Percentiles rank a stretch among this genome's conserved stretches.
Evolutionary conservation across 2,888 invertebrate genomes (phyloP).

Genomic region (Tachystola acroxantha): DNA sequence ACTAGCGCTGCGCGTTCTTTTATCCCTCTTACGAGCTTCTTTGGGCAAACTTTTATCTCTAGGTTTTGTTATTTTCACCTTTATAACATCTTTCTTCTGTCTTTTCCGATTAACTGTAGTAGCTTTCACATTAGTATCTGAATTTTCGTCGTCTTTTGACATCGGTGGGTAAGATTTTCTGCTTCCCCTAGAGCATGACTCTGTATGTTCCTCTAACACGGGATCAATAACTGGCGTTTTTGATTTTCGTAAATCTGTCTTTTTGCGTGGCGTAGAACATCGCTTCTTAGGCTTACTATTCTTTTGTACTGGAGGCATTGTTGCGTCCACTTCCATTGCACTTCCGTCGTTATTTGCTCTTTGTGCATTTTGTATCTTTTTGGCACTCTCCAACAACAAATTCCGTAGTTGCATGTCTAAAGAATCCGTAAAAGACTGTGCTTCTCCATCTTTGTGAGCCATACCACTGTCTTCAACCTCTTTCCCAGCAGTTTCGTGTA

Average conservation of each 20-base stretch:
- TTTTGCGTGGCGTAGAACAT: conserved; percentile 50
- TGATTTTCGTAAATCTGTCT: conserved; percentile 23
- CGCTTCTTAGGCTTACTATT: conserved; percentile 32
- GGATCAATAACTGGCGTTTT: conserved; percentile 29
- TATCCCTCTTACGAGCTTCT: conserved; percentile 7
- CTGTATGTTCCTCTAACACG: conserved; percentile 47
- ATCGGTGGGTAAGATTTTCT: conserved; percentile 52
- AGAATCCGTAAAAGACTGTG: conserved; percentile 38
- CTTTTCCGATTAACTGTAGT: conserved; percentile 12
- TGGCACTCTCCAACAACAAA: conserved; percentile 55
- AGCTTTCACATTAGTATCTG: neutral
- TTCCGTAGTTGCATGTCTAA: conserved; percentile 46
- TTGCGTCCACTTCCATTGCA: conserved; percentile 17
- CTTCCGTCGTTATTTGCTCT: conserved; percentile 13
- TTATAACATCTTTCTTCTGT: conserved; percentile 57
- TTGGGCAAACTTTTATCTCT: conserved; percentile 14
- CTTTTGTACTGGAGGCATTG: conserved; percentile 8
- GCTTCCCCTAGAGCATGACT: conserved; percentile 36
- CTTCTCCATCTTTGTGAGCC: conserved; percentile 30
- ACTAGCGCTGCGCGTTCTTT: neutral
- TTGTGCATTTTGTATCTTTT: conserved; percentile 36
- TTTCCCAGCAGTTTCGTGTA: conserved; percentile 21
- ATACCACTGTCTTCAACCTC: too few species aligned
- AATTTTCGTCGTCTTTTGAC: conserved; percentile 17
- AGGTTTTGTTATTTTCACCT: conserved; percentile 61